These are phyloP conservation scores for Eupithecia centaureata DNA, from an alignment of 2,888 invertebrate genomes.

Conservation along the genomic window DNA sequence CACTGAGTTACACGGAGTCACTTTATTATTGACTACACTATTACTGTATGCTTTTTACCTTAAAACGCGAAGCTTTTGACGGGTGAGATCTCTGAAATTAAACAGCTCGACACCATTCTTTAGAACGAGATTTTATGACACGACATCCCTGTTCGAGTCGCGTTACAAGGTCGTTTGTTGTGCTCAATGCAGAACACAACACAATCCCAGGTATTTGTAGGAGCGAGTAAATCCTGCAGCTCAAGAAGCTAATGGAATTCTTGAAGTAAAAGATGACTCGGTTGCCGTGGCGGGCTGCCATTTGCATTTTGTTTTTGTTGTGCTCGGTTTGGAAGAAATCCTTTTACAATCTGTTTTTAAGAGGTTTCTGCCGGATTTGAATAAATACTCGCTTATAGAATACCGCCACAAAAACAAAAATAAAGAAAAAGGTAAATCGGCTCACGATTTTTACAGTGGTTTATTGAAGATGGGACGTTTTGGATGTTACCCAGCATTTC, in stretches of 20 bases:
- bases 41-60: background rate
- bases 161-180: background rate
- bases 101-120: background rate
- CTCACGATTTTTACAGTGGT: background rate
- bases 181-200: background rate
- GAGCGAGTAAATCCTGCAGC: conserved; percentile 7
- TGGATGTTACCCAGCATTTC: background rate
- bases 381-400: background rate
- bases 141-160: background rate
- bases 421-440: background rate
- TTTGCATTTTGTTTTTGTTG: conserved; percentile 19
- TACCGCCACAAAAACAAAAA: background rate
- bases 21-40: background rate
- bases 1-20: background rate
- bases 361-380: background rate
- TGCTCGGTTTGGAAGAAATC: conserved; percentile 6
- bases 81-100: background rate
- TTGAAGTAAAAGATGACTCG: background rate
- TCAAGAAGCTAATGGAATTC: conserved; percentile 20
- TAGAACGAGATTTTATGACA: background rate
- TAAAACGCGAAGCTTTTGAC: background rate
- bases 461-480: background rate
- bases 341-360: conserved; percentile 10
- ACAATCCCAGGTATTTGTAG: background rate
- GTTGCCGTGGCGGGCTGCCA: background rate